Conservation (phyloP, 2,797 vertebrate species). For the Pristis pectinata region DNA sequence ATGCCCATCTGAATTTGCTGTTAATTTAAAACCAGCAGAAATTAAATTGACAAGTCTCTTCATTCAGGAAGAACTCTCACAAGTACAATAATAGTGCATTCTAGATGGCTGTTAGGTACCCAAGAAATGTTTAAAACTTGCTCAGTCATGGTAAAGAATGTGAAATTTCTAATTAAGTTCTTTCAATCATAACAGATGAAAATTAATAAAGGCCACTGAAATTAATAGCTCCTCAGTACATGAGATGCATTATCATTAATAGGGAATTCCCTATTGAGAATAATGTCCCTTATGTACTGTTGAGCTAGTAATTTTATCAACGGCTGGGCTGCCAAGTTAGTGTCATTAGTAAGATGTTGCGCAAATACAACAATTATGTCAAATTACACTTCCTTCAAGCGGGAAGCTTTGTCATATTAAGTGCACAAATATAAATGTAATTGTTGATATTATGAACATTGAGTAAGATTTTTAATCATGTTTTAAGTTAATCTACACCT, state of each 20-base stretch:
- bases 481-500: neutral
- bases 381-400: neutral
- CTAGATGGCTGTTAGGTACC: neutral
- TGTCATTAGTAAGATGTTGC: neutral
- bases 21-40: constrained; percentile 4
- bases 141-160: neutral
- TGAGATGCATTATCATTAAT: neutral
- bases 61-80: neutral
- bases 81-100: neutral
- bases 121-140: neutral
- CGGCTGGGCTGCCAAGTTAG: neutral
- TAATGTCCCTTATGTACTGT: too few relatives aligned
- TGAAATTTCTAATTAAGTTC: neutral
- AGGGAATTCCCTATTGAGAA: neutral
- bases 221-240: neutral
- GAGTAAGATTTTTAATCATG: neutral
- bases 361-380: neutral
- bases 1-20: neutral
- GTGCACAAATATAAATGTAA: neutral
- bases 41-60: neutral
- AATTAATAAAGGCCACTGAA: neutral
- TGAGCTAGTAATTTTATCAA: neutral
- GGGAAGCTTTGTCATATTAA: neutral
- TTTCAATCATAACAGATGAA: neutral
- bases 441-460: neutral